Base-by-base conservation (phyloP, 2,888 invertebrate genomes). In the Drosophila fulvimacula region DNA sequence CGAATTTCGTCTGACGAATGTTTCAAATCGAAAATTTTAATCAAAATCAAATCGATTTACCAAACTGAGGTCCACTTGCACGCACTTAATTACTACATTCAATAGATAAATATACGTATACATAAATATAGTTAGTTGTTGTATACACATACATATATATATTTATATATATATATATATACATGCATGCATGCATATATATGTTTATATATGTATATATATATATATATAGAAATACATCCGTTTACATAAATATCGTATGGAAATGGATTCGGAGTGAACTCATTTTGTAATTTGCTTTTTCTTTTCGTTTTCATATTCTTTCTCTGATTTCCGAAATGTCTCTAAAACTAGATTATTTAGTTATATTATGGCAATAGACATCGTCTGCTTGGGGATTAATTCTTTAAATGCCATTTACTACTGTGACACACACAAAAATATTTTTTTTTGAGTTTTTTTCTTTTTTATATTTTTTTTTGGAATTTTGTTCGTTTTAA, bases 1-100 rank as follows among this genome's bases (percentile, higher is more conserved):
- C 60, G 69, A 53, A 34, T 80, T 82, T 80, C 82, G 85, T 82
- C 59, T 75, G 62, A 82, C 82, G 82, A 84, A 80, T 60, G 46
- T 30, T 42, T 48, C 27, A 30, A 48, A 21, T 56, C 34, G 41
- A 53, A 39, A 48, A 44, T 44, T 46, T 0, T 11, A 11, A 30
- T 46, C 46, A 2, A 9, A 46, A 30, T 11, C 3, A 17, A 42
- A 15, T 24, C 4, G 11, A 27, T 27, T n/a, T n/a, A 10, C 10
- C 10, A n/a, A 46, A 46, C 46, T 6, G 55, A 59, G 51, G 62
- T 52, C 34, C 68, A 62, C 73, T 78, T 81, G 82, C 82, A 71
- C 73, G 74, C 79, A 82, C 82, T 81, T 82, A 81, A 61, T 42
- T 69, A 64, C 81, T 81, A 81, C 67, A 69, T 68, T 81, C 59